Evolutionary conservation across 2,888 invertebrate genomes (phyloP), one percentile per base, ranked within the genome.

Genomic region (Graphium colonna): DNA sequence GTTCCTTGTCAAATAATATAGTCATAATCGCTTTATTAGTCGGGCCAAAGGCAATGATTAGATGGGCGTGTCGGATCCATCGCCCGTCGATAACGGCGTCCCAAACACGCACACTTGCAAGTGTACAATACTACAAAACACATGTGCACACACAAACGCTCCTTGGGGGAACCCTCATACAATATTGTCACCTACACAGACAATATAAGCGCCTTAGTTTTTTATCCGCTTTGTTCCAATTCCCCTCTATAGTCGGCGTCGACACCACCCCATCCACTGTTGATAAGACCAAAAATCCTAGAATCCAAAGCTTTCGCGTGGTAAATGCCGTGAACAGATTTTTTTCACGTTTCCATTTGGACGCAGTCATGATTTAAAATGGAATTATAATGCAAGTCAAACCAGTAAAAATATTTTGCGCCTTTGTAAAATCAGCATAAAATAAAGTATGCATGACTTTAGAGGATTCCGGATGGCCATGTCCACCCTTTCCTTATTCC

Each of bases 171-270:
- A 79, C 78, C 81, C 68, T 72, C 64, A 59, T 64, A 60, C 61
- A 68, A 73, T 67, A 71, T 69, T 72, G 74, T 76, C 68, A 67
- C 69, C 60, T 68, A 65, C 73, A 73, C 71, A 77, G 75, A 84
- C 82, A 86, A 83, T 82, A 63, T 83, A 86, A 88, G 83, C 85
- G 82, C 79, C 84, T 87, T 85, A 84, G 69, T 79, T 87, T 77
- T 82, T 85, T 82, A 74, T 79, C 70, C 74, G 70, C 73, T 79
- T 82, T 83, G 75, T 78, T 61, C 61, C 57, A 60, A 62, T 63
- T 67, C 65, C 71, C 77, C 81, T 76, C 71, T 68, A 62, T 60
- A 60, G 58, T 60, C 73, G 55, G 66, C 71, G 63, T 64, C 68
- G 71, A 72, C 63, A 70, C 74, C 67, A 65, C 61, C 65, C 61